Evolutionary conservation across 2,888 invertebrate species (phyloP).

Genomic region (Tricholauxania praeusta): DNA sequence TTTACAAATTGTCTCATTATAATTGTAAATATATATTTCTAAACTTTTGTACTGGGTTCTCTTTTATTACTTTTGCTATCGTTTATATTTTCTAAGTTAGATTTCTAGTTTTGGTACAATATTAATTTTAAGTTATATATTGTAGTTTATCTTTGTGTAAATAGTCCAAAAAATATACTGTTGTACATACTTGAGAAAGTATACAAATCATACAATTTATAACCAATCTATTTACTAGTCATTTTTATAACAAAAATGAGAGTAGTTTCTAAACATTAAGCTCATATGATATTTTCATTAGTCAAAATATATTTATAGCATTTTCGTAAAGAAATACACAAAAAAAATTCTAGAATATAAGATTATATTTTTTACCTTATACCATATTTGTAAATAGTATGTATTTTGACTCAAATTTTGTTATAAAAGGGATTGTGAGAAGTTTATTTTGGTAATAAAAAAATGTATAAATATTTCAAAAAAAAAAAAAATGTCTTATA

Average conservation of each 20-base stretch:
- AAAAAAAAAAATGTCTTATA: background rate
- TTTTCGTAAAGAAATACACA: background rate
- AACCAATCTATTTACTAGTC: slow-evolving; percentile 56
- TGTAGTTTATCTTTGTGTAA: no score
- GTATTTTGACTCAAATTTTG: slow-evolving; percentile 24
- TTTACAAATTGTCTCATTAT: no score
- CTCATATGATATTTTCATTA: no score
- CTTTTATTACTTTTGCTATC: no score
- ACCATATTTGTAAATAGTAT: background rate
- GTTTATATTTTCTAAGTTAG: no score
- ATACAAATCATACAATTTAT: no score
- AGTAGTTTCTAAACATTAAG: slow-evolving; percentile 47
- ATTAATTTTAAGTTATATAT: no score
- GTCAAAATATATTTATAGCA: slow-evolving; percentile 4
- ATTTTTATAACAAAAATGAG: slow-evolving; percentile 63
- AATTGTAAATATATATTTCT: no score
- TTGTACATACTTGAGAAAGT: no score
- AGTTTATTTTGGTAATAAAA: slow-evolving; percentile 21
- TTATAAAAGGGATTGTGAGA: slow-evolving; percentile 9
- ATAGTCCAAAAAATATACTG: no score
- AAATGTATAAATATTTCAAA: slow-evolving; percentile 13
- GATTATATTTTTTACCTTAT: slow-evolving; percentile 13
- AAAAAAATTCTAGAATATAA: background rate
- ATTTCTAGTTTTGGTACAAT: no score
- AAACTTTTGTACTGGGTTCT: no score